phyloP scores from a whole-genome alignment of 2,797 vertebrate genomes.

The Gallinago stenura region DNA sequence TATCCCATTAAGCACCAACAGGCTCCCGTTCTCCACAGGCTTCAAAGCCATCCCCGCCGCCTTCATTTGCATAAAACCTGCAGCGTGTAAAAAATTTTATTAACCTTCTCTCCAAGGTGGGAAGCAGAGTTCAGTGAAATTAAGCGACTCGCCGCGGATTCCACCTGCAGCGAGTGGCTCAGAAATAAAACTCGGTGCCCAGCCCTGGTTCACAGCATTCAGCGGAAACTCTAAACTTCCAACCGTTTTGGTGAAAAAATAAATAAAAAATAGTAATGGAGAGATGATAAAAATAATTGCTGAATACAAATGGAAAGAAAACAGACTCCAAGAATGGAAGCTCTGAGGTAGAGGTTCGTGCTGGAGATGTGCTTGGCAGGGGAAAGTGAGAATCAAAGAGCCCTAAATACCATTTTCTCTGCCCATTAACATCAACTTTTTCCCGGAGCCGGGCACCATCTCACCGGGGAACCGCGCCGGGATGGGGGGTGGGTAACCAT shows the following conservation, averaged over 20 bases:
- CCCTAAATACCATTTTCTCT: neutral
- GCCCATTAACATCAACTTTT: neutral
- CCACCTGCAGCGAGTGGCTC: neutral
- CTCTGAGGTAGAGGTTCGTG: neutral
- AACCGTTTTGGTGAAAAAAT: too few relatives aligned
- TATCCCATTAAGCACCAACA: neutral
- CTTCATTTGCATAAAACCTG: neutral
- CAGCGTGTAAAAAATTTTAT: neutral
- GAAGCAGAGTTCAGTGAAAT: neutral
- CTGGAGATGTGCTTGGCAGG: neutral
- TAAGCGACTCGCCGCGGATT: neutral
- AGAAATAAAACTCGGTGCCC: neutral
- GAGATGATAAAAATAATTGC: neutral
- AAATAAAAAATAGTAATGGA: neutral
- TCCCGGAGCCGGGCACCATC: neutral
- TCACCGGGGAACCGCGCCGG: fast-evolving
- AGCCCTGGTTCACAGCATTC: neutral
- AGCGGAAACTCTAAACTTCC: neutral
- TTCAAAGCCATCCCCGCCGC: neutral
- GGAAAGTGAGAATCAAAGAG: neutral
- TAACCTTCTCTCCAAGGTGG: neutral
- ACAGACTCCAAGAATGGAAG: neutral
- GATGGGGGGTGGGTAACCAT: fast-evolving
- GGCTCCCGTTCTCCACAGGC: neutral
- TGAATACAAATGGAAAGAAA: neutral